phyloP scores from a whole-genome alignment of 2,113 vertebrate genomes.

The Microtus pennsylvanicus region DNA sequence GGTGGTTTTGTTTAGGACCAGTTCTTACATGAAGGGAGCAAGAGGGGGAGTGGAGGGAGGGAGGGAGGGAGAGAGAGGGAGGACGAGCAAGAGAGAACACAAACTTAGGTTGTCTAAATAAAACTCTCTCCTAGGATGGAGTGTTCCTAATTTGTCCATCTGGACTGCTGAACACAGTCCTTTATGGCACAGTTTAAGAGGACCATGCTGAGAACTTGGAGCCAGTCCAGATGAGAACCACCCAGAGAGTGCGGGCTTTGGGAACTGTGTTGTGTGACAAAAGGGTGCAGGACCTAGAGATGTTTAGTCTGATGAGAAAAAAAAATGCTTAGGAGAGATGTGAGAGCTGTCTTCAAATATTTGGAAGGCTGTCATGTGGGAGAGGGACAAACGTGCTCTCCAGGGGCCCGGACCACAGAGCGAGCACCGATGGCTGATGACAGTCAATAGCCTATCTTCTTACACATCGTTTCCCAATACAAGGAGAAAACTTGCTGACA shows the following conservation, averaged over 20 bases:
- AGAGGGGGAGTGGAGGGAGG: too few relatives aligned
- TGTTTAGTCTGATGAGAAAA: conserved; percentile 79
- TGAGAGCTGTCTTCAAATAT: conserved; percentile 68
- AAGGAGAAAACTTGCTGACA: conserved; percentile 34
- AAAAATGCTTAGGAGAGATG: conserved; percentile 47
- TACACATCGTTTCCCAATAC: conserved; percentile 50
- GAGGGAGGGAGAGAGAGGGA: not conserved
- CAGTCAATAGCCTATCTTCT: conserved; percentile 31
- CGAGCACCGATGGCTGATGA: not conserved
- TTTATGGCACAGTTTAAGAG: not conserved
- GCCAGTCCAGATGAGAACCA: conserved; percentile 56
- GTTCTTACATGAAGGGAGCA: not conserved
- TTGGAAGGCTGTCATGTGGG: conserved; percentile 52
- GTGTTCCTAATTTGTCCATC: not conserved
- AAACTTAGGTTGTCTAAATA: not conserved
- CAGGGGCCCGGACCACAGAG: not conserved
- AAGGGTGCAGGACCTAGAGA: conserved; percentile 61
- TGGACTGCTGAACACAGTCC: not conserved
- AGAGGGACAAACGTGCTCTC: conserved; percentile 13
- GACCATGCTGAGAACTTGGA: conserved; percentile 43
- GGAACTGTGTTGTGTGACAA: conserved; percentile 44
- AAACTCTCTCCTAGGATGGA: not conserved
- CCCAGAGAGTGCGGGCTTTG: not conserved
- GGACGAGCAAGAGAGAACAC: not conserved
- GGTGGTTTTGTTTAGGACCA: not conserved